Evolutionary conservation across 2,113 vertebrate genomes (phyloP), one percentile per base, ranked within the genome.

Genomic region (Acrocephalus kingi): DNA sequence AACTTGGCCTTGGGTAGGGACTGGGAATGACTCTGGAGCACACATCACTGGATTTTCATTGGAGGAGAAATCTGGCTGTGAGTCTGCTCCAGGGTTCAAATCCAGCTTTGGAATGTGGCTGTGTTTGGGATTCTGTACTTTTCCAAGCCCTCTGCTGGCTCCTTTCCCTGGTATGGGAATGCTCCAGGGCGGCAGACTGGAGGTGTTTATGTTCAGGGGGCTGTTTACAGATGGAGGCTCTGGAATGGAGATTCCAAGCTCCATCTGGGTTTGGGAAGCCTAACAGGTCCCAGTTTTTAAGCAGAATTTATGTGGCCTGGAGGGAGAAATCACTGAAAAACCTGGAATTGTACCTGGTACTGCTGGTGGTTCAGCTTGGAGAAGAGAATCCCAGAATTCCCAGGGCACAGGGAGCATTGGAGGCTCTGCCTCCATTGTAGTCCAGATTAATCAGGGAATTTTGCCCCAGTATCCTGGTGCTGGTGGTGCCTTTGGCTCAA

Each of bases 351-450:
- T 27, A 15, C 27, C 21, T 45, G 24, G 10, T 71, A 46, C 30
- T 59, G 30, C 24, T 7, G 1, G 20, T 35, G n/a, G 10, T n/a
- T 31, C 41, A 30, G 21, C 30, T 27, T 18, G 33, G 45, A 73
- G 66, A 24, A 14, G 39, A 45, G 33, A 23, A 43, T 33, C 41
- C 31, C 4, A 4, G 14, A 31, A 51, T 18, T n/a, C 62, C 19
- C 3, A 10, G 54, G 59, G 7, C 37, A 8, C 41, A 13, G 54
- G 2, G 17, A 27, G 37, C 4, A 0, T 9, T 30, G 37, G 31
- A 52, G 37, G 55, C 31, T 49, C 80, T 71, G 21, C 25, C 48
- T 62, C 21, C 21, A 2, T 25, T 31, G 27, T 17, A 41, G 46
- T 54, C 74, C 56, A 16, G 14, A 55, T 63, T 15, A 55, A n/a